Evolutionary conservation across 2,888 invertebrate genomes (phyloP), one percentile per base, ranked within the genome.

Genomic region (Netelia inedita): DNA sequence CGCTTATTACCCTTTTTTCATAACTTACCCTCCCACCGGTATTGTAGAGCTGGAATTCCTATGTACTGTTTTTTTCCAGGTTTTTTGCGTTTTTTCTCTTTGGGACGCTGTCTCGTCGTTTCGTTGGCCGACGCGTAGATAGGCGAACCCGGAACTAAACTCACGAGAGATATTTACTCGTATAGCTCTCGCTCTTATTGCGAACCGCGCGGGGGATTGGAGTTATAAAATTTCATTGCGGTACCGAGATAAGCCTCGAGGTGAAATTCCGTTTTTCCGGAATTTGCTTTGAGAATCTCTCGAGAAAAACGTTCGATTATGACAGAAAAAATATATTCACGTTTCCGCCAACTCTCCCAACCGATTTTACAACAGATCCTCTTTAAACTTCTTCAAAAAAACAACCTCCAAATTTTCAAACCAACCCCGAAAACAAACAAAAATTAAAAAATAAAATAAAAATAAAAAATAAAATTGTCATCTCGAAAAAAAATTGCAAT

Each of bases 71-170:
- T 74, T 19, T 55, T 16, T 55, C 8, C 41, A 0, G 10, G 53
- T 75, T 53, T 43, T 53, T 57, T 14, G 28, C 46, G 16, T 14
- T 11, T 23, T 65, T 43, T 41, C 14, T 23, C 41, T 71, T 35
- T 71, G 14, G 65, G 21, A 41, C 53, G 5, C 28, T 6, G 59
- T 79, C 50, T 75, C 61, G 43, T 43, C 63, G 68, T 86, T 78
- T 84, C 89, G 87, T 88, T 85, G 89, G 71, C 63, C 5, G 59
- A 55, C 63, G 35, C 35, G 19, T 2, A 71, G 78, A 79, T 79
- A 71, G 53, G 28, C 19, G 10, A 53, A 63, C 35, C 69, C 78
- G 78, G 69, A 78, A 68, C 78, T 61, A 69, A 69, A 46, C 59
- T 28, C 46, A 21, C 43, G 16, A 11, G 28, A 23, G 23, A 43